Evolutionary conservation across 2,113 vertebrate genomes (phyloP).

Genomic region (Oenanthe oenanthe): DNA sequence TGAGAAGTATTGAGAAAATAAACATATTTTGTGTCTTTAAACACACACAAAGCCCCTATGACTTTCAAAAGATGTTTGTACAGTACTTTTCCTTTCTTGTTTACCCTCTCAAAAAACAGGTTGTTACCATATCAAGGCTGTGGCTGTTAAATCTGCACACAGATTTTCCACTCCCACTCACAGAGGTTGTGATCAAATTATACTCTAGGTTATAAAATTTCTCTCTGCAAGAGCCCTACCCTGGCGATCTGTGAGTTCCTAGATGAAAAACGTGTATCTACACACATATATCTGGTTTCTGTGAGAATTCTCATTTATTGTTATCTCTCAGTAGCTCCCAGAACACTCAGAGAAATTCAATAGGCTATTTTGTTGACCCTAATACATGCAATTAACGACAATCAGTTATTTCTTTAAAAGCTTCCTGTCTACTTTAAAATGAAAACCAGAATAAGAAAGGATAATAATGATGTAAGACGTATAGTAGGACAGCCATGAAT

Average conservation of each 20-base stretch:
- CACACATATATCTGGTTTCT: background rate
- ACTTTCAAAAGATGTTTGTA: background rate
- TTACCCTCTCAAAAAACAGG: background rate
- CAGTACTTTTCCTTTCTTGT: background rate
- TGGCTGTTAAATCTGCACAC: background rate
- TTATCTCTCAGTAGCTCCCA: background rate
- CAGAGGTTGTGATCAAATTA: background rate
- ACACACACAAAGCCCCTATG: background rate
- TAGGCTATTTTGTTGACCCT: background rate
- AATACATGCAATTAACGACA: rapidly evolving
- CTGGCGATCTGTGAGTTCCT: background rate
- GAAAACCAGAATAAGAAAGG: background rate
- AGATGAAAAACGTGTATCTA: background rate
- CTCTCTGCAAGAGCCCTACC: background rate
- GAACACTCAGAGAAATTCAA: background rate
- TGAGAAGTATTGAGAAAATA: background rate
- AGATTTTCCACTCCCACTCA: background rate
- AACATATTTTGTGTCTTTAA: background rate
- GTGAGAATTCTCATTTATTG: background rate
- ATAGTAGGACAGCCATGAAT: background rate
- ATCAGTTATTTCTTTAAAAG: background rate
- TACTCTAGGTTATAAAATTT: background rate
- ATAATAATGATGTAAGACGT: background rate
- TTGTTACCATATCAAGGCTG: background rate
- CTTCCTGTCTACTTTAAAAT: background rate